Evolutionary conservation across 2,113 vertebrate species (phyloP).

Genomic region (Phyllostomus discolor): DNA sequence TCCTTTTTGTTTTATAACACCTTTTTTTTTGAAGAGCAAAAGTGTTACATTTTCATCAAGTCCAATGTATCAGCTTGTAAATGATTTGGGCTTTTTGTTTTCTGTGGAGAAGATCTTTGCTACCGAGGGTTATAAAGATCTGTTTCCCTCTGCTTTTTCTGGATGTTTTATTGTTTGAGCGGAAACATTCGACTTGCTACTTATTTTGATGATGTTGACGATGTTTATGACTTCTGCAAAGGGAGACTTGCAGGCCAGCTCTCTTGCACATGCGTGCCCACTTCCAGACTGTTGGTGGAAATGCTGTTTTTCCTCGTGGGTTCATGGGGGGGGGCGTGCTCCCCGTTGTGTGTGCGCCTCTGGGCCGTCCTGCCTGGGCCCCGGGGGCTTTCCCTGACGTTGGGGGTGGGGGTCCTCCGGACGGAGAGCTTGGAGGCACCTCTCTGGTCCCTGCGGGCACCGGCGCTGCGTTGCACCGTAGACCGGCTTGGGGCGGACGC

Average conservation of each 20-base stretch:
- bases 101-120: neutral
- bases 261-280: neutral
- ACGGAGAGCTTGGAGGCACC: neutral
- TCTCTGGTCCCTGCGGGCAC: neutral
- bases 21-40: neutral
- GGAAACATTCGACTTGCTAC: neutral
- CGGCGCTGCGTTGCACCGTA: neutral
- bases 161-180: neutral
- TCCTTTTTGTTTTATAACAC: neutral
- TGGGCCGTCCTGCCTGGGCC: fast-evolving
- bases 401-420: neutral
- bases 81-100: neutral
- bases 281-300: neutral
- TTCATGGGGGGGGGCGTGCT: neutral
- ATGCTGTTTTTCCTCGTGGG: neutral
- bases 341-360: neutral
- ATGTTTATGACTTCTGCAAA: neutral
- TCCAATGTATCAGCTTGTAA: neutral
- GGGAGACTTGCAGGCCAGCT: neutral
- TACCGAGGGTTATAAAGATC: neutral
- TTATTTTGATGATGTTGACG: neutral
- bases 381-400: neutral
- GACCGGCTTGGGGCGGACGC: neutral
- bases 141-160: neutral
- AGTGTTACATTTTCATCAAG: neutral